Conservation (phyloP, 2,113 vertebrate species). For the Patagioenas fasciata region DNA sequence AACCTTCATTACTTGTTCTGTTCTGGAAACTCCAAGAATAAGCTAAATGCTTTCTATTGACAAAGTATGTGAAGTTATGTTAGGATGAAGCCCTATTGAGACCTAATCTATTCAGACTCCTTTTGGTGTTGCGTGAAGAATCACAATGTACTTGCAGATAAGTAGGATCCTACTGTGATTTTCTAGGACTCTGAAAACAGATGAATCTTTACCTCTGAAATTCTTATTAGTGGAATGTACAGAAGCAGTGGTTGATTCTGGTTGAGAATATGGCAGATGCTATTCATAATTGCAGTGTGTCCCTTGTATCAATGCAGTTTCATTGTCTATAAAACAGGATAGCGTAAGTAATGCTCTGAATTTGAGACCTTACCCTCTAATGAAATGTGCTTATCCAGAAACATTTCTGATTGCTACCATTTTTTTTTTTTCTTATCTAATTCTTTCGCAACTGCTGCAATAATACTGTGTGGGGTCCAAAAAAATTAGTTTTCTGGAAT, state of each 20-base stretch:
- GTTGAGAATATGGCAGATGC: not conserved
- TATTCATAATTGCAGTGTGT: not conserved
- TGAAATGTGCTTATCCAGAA: not conserved
- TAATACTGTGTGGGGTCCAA: not conserved
- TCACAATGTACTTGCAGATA: not conserved
- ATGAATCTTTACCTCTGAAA: not conserved
- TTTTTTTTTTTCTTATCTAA: not conserved
- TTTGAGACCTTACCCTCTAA: not conserved
- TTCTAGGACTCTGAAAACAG: constrained; percentile 4
- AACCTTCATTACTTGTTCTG: not conserved
- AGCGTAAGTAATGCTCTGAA: not conserved
- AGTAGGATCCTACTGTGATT: constrained; percentile 4
- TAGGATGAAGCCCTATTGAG: constrained; percentile 10
- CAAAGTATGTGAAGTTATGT: not conserved
- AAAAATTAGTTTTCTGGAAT: not conserved
- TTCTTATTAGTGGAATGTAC: not conserved
- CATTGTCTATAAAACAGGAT: not conserved
- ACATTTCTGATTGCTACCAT: not conserved
- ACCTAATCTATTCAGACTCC: not conserved
- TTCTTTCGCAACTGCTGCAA: not conserved
- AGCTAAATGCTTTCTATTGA: not conserved
- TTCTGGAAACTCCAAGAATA: not conserved
- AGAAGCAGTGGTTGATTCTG: not conserved
- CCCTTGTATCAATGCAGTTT: not conserved
- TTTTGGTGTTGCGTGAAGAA: not conserved